These are phyloP conservation scores for Gavia stellata DNA, from an alignment of 2,113 vertebrate species.

Conservation along the genomic window DNA sequence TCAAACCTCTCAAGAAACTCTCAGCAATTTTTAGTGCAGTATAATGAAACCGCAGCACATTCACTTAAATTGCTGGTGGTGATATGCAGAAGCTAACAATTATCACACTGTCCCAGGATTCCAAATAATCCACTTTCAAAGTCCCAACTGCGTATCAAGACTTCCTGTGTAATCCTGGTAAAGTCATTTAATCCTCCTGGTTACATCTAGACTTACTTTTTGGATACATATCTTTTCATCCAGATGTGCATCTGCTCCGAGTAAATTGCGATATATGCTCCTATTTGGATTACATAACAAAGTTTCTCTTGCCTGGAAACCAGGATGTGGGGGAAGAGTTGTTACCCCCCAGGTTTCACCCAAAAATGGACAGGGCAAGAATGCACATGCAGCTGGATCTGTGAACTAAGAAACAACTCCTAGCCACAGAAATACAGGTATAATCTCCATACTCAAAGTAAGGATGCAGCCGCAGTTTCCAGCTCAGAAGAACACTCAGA, in stretches of 20 bases:
- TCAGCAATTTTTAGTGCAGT: neutral
- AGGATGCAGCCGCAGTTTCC: neutral
- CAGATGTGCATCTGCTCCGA: neutral
- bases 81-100: neutral
- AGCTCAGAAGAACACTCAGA: neutral
- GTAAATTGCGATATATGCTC: neutral
- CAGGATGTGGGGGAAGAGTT: neutral
- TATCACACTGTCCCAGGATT: neutral
- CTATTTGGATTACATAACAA: neutral
- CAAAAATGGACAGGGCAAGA: neutral
- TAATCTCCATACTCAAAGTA: neutral
- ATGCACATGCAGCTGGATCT: neutral
- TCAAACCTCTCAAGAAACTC: neutral
- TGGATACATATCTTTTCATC: neutral
- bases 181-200: neutral
- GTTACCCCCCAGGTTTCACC: neutral
- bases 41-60: neutral
- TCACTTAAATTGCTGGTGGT: neutral
- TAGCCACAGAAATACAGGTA: neutral
- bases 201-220: neutral
- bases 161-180: neutral
- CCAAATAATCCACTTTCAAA: neutral
- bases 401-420: neutral
- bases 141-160: neutral
- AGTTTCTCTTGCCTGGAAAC: neutral